Conservation (phyloP, 2,113 vertebrate genomes). For the Xenotilapia caudafasciata region DNA sequence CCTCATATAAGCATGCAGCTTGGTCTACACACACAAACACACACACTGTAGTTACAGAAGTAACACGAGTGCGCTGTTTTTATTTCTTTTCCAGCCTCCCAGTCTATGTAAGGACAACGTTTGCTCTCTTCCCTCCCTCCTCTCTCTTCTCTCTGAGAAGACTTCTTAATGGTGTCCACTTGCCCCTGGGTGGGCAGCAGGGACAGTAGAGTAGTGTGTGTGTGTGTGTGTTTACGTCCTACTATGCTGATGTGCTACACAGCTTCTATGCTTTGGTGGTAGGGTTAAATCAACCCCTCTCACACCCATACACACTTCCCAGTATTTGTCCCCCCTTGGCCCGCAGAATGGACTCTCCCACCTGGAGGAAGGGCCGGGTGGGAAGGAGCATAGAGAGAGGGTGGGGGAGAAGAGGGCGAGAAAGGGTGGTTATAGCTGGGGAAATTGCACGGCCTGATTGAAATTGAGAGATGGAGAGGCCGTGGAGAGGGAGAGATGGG, state of each 20-base stretch:
- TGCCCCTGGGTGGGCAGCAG: conserved; percentile 19
- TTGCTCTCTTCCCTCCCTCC: background rate
- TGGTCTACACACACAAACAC: background rate
- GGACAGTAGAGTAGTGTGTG: background rate
- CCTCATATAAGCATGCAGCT: background rate
- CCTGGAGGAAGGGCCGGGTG: conserved; percentile 1
- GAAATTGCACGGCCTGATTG: conserved; percentile 50
- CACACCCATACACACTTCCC: background rate
- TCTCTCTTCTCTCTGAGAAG: background rate
- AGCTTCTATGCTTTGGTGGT: conserved; percentile 14
- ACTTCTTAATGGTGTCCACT: conserved; percentile 47
- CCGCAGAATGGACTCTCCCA: conserved; percentile 40
- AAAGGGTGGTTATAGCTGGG: background rate
- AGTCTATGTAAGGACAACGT: background rate
- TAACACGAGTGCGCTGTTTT: background rate
- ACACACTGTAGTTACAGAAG: background rate
- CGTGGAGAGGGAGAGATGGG: background rate
- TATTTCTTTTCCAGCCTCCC: background rate
- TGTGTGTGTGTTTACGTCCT: conserved; percentile 4
- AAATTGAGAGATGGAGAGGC: conserved; percentile 39
- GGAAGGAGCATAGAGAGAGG: background rate
- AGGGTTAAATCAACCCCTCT: conserved; percentile 22
- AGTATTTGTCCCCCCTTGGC: background rate
- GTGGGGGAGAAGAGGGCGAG: background rate
- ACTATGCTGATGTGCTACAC: background rate